Percentiles rank a stretch among this genome's conserved stretches.
These are phyloP conservation scores for Neoitamus cyanurus DNA, from an alignment of 2,888 invertebrate genomes.

Conservation along the genomic window DNA sequence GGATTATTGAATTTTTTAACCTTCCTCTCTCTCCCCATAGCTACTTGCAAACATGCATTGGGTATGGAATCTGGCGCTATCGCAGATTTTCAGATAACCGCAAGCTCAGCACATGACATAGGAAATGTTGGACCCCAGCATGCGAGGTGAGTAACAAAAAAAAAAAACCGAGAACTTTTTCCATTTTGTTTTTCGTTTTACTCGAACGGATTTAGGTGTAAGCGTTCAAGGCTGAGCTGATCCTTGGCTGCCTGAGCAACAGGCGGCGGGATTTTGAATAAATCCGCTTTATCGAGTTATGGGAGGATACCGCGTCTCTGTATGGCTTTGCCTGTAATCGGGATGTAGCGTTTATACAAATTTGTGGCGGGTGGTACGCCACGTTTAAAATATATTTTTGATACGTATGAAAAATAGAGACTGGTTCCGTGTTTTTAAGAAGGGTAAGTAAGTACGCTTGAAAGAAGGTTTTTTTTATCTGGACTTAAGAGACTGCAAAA, in stretches of 20 bases:
- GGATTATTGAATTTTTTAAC: neutral
- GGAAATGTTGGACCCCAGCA: constrained; percentile 85
- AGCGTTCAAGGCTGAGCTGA: neutral
- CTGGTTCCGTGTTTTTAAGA: too few relatives aligned
- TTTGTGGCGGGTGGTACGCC: neutral
- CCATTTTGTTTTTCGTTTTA: neutral
- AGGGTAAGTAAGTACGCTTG: too few relatives aligned
- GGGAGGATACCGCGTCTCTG: neutral
- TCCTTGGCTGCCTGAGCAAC: neutral
- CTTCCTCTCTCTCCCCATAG: constrained; percentile 66
- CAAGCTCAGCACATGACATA: constrained; percentile 84
- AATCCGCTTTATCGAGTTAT: neutral
- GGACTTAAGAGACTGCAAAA: too few relatives aligned
- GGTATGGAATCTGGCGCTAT: constrained; percentile 87
- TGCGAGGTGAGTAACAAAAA: constrained; percentile 73
- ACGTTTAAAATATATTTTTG: neutral
- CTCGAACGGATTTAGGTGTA: neutral
- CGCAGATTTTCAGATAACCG: constrained; percentile 80
- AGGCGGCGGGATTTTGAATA: neutral
- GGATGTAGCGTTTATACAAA: neutral
- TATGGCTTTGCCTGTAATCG: neutral
- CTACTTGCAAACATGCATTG: constrained; percentile 76
- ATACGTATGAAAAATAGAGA: neutral
- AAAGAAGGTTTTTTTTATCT: too few relatives aligned
- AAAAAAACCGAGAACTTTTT: neutral